Conservation (phyloP, 2,113 vertebrate species). For the Choloepus hoffmanni region DNA sequence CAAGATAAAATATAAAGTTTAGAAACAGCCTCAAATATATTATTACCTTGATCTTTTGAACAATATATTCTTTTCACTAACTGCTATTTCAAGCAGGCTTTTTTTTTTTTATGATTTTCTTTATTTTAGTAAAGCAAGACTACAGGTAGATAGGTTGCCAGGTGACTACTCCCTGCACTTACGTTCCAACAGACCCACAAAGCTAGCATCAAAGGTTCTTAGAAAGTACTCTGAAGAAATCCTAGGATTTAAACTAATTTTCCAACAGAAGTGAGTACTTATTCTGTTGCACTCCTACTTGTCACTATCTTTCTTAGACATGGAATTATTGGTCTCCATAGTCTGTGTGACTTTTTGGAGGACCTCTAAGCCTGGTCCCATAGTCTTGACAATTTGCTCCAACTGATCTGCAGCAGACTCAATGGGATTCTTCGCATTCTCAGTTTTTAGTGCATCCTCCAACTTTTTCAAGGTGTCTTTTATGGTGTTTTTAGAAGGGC, state of each 20-base stretch:
- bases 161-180: neutral
- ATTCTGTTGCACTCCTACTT: conserved; percentile 45
- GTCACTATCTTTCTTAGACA: neutral
- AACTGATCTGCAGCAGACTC: conserved; percentile 70
- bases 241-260: conserved; percentile 39
- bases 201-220: neutral
- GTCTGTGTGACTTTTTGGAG: conserved; percentile 69
- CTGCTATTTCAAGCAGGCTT: neutral
- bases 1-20: conserved; percentile 39
- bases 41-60: neutral
- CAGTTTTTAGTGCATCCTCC: conserved; percentile 25
- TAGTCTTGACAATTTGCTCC: conserved; percentile 70
- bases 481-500: conserved; percentile 37
- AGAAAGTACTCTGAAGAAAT: neutral
- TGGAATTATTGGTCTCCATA: conserved; percentile 44
- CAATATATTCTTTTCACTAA: neutral
- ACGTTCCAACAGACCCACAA: neutral
- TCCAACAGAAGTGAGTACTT: conserved; percentile 39
- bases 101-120: conserved; percentile 12
- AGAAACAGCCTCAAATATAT: conserved; percentile 20
- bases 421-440: conserved; percentile 20
- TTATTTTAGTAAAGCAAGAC: conserved; percentile 60
- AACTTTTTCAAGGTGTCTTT: conserved; percentile 52
- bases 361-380: conserved; percentile 71
- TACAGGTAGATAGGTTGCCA: conserved; percentile 7